Evolutionary conservation across 2,797 vertebrate species (phyloP), one percentile per base, ranked within the genome.

Genomic region (Petrocephalus sullivani): DNA sequence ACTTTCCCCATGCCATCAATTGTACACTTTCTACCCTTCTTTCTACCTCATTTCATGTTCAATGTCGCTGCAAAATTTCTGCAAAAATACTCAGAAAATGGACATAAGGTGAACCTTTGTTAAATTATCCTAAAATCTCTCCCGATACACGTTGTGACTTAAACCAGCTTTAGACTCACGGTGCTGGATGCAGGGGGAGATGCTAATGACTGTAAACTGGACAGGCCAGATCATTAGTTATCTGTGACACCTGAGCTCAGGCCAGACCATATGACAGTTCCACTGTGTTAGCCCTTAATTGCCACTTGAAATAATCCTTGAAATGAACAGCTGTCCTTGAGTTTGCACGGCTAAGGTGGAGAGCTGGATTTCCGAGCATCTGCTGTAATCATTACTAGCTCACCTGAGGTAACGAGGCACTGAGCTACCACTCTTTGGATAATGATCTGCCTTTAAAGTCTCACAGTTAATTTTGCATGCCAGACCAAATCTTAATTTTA

Each of bases 261-360:
- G 7, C 19, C 46, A 71, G 88, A 46, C 61, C 61, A 54, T 51
- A 41, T 23, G 60, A 75, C 83, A 21, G 57, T 49, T 71, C 23
- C 57, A 61, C 58, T 41, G 83, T 51, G 49, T 83, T 84, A 49
- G 60, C 60, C 83, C 61, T 49, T 54, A 88, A 88, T 88, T 88
- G 53, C 51, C 61, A 53, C 61, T 86, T 85, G 21, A 86, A 88
- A 85, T 86, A 88, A 88, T 86, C 88, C 88, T 88, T 71, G 60
- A 88, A 85, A 88, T 57, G 61, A 75, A 61, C 67, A 57, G 85
- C 41, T 78, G 85, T 89, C 88, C 85, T 89, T 89, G 75, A 64
- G 37, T 51, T 53, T 51, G 51, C 64, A 49, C 75, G 53, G 56
- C 61, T 37, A 46, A 86, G 71, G 46, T 58, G 54, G 67, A 86